Percentiles rank a stretch among this genome's conserved stretches.
These are phyloP conservation scores for Argopecten irradians DNA, from an alignment of 1,140 invertebrate species.

Conservation along the genomic window DNA sequence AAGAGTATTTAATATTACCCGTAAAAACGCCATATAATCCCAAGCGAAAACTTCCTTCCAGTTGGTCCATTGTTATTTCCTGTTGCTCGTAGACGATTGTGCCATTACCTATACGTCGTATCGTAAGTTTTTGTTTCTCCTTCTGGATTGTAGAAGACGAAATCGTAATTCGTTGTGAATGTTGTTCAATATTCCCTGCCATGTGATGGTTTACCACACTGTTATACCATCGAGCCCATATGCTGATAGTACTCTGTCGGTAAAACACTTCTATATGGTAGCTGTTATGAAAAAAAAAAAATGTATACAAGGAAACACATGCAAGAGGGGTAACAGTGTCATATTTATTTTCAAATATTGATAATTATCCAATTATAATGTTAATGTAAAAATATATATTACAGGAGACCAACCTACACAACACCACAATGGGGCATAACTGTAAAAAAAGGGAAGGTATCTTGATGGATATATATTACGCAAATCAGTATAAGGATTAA, in stretches of 20 bases:
- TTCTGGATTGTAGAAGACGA: not conserved
- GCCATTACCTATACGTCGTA: not conserved
- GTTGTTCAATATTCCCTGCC: not conserved
- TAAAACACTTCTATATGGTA: not conserved
- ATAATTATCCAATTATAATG: too few relatives aligned
- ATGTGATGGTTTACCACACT: not conserved
- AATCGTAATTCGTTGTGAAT: not conserved
- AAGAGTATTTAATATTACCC: not conserved
- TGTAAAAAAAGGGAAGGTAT: too few relatives aligned
- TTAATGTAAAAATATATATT: too few relatives aligned
- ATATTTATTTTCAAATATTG: too few relatives aligned
- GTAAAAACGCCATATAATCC: not conserved
- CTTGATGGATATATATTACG: too few relatives aligned
- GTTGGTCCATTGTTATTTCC: not conserved
- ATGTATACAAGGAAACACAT: too few relatives aligned
- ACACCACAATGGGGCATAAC: too few relatives aligned
- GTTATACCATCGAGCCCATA: not conserved
- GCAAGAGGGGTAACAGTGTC: too few relatives aligned
- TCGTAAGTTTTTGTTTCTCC: not conserved
- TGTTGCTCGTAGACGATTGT: not conserved
- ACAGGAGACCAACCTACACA: too few relatives aligned
- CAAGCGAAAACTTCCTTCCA: not conserved
- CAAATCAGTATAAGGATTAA: too few relatives aligned
- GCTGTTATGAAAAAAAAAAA: too few relatives aligned
- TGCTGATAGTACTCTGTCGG: not conserved